These are phyloP conservation scores for Heliconius ismenius DNA, from an alignment of 2,888 invertebrate species.

Conservation along the genomic window DNA sequence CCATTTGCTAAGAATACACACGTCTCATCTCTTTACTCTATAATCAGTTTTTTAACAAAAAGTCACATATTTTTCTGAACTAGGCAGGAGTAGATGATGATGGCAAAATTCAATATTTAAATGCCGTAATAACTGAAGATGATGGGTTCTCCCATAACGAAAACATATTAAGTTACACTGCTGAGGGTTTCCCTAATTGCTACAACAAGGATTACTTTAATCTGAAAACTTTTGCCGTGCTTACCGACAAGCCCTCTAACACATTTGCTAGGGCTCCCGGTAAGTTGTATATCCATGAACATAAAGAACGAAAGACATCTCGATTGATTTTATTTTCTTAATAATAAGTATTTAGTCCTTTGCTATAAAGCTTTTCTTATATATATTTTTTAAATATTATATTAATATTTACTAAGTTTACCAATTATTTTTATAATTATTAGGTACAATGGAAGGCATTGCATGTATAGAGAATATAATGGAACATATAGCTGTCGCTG, in stretches of 20 bases:
- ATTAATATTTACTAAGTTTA: neutral
- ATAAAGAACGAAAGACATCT: neutral
- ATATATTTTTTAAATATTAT: neutral
- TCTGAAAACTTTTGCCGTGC: conserved; percentile 66
- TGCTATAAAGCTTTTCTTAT: neutral
- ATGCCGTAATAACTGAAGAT: conserved; percentile 74
- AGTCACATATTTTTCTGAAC: conserved; percentile 3
- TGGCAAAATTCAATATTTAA: conserved; percentile 85
- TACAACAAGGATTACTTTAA: conserved; percentile 82
- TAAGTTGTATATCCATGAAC: conserved; percentile 47
- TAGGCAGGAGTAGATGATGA: conserved; percentile 83
- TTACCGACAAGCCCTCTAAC: conserved; percentile 86
- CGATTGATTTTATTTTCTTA: neutral
- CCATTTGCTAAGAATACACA: no score
- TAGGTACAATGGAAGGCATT: conserved; percentile 82
- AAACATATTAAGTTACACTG: conserved; percentile 57
- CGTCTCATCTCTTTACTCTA: no score
- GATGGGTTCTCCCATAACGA: conserved; percentile 79
- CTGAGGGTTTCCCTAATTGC: conserved; percentile 75
- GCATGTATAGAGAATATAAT: conserved; percentile 84
- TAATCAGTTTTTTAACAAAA: neutral
- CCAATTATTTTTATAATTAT: conserved; percentile 10
- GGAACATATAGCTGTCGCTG: conserved; percentile 84
- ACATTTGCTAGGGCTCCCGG: conserved; percentile 87
- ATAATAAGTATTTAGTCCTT: no score